Base-by-base conservation (phyloP, 2,888 invertebrate genomes). In the Drosophila borealis region DNA sequence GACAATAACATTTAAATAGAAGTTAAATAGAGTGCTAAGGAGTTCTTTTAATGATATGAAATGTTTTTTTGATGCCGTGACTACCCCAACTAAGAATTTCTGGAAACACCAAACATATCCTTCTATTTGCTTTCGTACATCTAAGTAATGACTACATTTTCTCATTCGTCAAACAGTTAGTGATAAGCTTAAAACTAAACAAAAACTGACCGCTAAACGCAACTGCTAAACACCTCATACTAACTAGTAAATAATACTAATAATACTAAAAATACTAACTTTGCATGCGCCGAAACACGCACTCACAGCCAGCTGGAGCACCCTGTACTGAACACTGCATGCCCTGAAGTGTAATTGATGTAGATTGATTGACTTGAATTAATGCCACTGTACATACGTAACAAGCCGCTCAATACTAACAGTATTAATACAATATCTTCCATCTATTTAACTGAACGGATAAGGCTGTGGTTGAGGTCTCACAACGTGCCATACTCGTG, bases 391-490 rank as follows among this genome's bases (percentile, higher is more conserved):
- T 77, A 76, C 36, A 76, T 71, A 46, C 33, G n/a, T 42, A 50
- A 37, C 17, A 50, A 49, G 48, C 50, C 55, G 46, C 44, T 53
- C n/a, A 41, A 45, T 54, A 71, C 74, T 74, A 76, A 76, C 70
- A 59, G 69, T 65, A 73, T 78, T 78, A 73, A 78, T 74, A 65
- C 44, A 69, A 78, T 76, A 37, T 76, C 74, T 76, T 76, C 70
- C 78, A 73, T 74, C 74, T 29, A 29, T 29, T 78, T 73, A 36
- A 41, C 66, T 54, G 66, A 50, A 48, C 62, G 80, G 77, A 80
- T 62, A 93, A 95, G 94, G 94, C 94, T 91, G 92, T 93, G 93
- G 93, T 95, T 93, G 94, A 95, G 91, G 93, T 93, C 78, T 90
- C 92, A 70, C 92, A 93, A 78, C 93, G 93, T 79, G 92, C 93